A percentile compares a stretch with the other conserved stretches of the same genome.
phyloP scores from a whole-genome alignment of 1,140 invertebrate genomes.

The Pseudomyrmex dendroicus region DNA sequence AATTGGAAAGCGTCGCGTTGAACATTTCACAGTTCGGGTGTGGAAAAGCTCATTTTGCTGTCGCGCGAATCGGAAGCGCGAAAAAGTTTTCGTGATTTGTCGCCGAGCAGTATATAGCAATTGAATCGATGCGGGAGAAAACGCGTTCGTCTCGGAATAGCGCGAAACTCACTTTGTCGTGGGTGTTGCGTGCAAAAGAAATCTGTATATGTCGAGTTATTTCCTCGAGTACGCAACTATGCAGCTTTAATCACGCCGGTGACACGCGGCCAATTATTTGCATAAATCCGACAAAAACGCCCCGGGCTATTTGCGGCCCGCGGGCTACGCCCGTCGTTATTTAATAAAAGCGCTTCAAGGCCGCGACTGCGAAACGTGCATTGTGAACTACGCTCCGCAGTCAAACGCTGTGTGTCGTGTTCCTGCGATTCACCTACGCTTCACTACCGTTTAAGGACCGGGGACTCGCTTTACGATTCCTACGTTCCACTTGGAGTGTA shows the following conservation, averaged over 20 bases:
- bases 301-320: constrained; percentile 39
- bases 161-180: neutral
- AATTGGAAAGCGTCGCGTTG: neutral
- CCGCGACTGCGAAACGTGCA: constrained; percentile 38
- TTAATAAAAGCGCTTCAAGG: constrained; percentile 75
- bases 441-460: constrained; percentile 36
- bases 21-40: neutral
- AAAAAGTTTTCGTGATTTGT: neutral
- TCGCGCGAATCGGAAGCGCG: constrained; percentile 1
- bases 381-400: neutral
- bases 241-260: neutral
- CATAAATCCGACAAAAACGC: neutral
- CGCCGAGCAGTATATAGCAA: neutral
- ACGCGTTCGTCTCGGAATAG: neutral
- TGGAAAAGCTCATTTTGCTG: neutral
- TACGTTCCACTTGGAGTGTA: constrained; percentile 7
- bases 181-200: neutral
- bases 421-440: constrained; percentile 70
- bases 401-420: constrained; percentile 53
- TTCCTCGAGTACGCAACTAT: neutral
- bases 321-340: constrained; percentile 68
- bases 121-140: neutral
- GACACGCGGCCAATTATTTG: neutral
- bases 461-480: constrained; percentile 21
- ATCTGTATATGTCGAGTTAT: neutral